Evolutionary conservation across 1,140 invertebrate genomes (phyloP), one percentile per base, ranked within the genome.

Genomic region (Oryctes rhinoceros): DNA sequence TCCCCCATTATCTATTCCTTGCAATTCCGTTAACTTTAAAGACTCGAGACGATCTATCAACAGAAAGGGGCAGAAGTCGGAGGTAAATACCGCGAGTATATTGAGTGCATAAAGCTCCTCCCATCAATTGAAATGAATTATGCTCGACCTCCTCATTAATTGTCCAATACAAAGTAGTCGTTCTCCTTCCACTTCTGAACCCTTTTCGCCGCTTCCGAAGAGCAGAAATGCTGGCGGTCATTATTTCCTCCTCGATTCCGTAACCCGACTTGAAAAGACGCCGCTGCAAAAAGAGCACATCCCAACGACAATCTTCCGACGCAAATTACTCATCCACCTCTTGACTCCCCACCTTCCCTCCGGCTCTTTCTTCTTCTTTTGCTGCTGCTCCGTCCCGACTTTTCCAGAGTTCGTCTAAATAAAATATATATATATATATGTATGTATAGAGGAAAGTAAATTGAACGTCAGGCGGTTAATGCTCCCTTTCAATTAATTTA

Each of bases 401-500:
- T 13, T 13, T 53, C 11, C 49, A n/a, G 49, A 13, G 49, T 53
- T 18, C 53, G 15, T 59, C 15, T 59, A 59, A 59, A 59, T 59
- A 59, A 59, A 59, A 59, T 59, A 15, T 59, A 59, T 15, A 39
- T 59, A n/a, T 59, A n/a, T 59, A n/a, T 59, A 59, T 15, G 15
- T n/a, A 59, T 18, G 53, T 15, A 59, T 15, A 59, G 53, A 18
- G 53, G 5, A 59, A 15, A 59, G 15, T 59, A 59, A 59, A 59
- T 59, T 59, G 53, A 59, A 59, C 15, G 15, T 59, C 18, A 18
- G 15, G 3, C 49, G 49, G 49, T 53, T 53, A 53, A 53, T 53
- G 49, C 49, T 59, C 53, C 18, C 39, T 59, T 59, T 59, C 53
- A n/a, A n/a, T 59, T 59, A 59, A 59, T 59, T 59, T 59, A 59